Evolutionary conservation across 2,797 vertebrate species (phyloP).

Genomic region (Poecilia wingei): DNA sequence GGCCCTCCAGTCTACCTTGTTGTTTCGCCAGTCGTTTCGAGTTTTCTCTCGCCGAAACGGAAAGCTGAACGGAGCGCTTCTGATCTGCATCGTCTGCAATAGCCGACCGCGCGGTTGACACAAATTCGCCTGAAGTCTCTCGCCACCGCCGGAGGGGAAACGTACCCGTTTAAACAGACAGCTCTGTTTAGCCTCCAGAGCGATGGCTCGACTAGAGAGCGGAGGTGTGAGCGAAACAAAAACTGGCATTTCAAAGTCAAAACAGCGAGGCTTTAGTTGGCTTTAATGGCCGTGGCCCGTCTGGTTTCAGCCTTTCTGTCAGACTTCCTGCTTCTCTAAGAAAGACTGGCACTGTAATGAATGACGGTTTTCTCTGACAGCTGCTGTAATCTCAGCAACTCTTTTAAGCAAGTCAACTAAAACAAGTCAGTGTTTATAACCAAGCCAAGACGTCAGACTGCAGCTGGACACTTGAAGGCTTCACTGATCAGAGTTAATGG

Average conservation of each 20-base stretch:
- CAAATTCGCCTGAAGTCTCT: slow-evolving; percentile 44
- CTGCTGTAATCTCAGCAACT: background rate
- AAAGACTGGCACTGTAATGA: background rate
- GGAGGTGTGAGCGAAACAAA: slow-evolving; percentile 42
- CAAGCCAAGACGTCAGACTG: background rate
- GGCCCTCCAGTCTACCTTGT: slow-evolving; percentile 56
- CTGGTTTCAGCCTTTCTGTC: slow-evolving; percentile 10
- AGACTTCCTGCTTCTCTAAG: slow-evolving; percentile 6
- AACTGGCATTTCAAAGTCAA: slow-evolving; percentile 41
- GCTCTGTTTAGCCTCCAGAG: slow-evolving; percentile 24
- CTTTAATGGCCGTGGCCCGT: background rate
- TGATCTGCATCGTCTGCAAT: slow-evolving; percentile 41
- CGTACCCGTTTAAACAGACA: slow-evolving; percentile 33
- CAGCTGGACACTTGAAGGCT: background rate
- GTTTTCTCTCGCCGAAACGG: slow-evolving; percentile 5
- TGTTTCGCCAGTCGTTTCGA: slow-evolving; percentile 18
- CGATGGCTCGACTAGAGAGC: slow-evolving; percentile 29
- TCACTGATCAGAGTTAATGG: background rate
- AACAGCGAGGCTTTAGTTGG: slow-evolving; percentile 8
- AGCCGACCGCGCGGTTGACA: slow-evolving; percentile 24
- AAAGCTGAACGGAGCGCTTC: slow-evolving; percentile 30
- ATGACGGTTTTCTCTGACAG: background rate
- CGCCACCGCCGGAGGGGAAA: background rate
- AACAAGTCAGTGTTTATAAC: background rate
- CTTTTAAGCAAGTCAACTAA: background rate